Base-by-base conservation (phyloP, 1,140 invertebrate genomes). In the Brachionus rubens region DNA sequence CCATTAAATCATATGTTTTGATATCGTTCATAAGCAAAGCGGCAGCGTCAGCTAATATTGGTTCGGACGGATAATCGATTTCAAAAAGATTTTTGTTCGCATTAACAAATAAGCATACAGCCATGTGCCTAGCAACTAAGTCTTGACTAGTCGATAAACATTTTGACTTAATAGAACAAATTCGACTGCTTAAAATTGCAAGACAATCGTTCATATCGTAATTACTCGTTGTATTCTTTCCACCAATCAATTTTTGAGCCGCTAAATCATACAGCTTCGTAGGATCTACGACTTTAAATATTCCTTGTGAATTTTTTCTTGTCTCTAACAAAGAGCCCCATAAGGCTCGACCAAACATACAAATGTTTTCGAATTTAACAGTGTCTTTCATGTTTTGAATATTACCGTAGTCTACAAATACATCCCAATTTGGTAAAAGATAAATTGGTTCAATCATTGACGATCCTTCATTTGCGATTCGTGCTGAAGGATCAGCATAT, bases 21-120 rank as follows among this genome's bases (percentile, higher is more conserved):
- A n/a, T n/a, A 33, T 59, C 6, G 0, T 59, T 33, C 54, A 59
- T 59, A 33, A 59, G n/a, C 14, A 12, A 16, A 33, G 54, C 54
- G 30, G n/a, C 30, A 16, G 54, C 54, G n/a, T 12, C 54, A n/a
- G 54, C 54, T 16, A 59, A 59, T 21, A 59, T 33, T 21, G 54
- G 54, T 30, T 59, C 54, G 14, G 54, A 59, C 14, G 54, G 54
- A 59, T 59, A 59, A 59, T 59, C 54, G 12, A 59, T 59, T 36
- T 54, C 52, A 28, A 54, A 54, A 24, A 54, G 2, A 26, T 54
- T 21, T 26, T 54, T 54, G 21, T 54, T 28, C 21, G 28, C 19
- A 36, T 59, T 28, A 10, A 59, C 4, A 36, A 30, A 59, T 14
- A 28, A 30, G n/a, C 56, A 62, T 41, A 62, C 56, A 4, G 33